A percentile compares a stretch with the other conserved stretches of the same genome.
These are phyloP conservation scores for Sciurus niger DNA, from an alignment of 2,113 vertebrate genomes.

Conservation along the genomic window DNA sequence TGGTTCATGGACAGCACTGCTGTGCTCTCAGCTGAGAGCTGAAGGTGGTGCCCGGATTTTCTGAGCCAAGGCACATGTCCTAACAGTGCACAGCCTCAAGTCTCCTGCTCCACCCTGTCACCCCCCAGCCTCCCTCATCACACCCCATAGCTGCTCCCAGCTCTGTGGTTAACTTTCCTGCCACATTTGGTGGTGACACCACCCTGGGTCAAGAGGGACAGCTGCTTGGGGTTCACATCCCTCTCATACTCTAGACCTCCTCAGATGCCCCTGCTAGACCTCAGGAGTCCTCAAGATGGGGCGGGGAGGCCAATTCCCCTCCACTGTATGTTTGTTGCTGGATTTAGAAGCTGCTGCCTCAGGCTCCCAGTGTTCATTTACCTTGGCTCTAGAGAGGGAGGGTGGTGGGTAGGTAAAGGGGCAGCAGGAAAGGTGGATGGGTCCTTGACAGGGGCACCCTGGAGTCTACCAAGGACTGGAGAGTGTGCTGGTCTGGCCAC, in stretches of 20 bases:
- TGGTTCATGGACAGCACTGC: not conserved
- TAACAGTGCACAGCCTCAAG: not conserved
- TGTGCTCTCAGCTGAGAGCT: not conserved
- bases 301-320: not conserved
- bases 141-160: not conserved
- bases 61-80: too few relatives aligned
- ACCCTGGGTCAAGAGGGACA: not conserved
- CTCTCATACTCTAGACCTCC: not conserved
- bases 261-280: not conserved
- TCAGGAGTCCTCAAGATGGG: not conserved
- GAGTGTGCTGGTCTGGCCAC: not conserved
- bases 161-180: not conserved
- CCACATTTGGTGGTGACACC: not conserved
- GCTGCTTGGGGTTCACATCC: not conserved
- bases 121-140: not conserved
- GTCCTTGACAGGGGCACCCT: not conserved
- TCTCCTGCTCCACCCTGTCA: not conserved
- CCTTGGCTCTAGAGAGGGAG: constrained; percentile 54
- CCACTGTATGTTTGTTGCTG: not conserved
- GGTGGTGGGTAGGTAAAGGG: not conserved
- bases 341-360: constrained; percentile 52
- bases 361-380: not conserved
- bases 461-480: not conserved
- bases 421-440: not conserved
- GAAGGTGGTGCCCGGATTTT: too few relatives aligned